phyloP scores from a whole-genome alignment of 2,797 vertebrate genomes.

The Diplodus sargus region DNA sequence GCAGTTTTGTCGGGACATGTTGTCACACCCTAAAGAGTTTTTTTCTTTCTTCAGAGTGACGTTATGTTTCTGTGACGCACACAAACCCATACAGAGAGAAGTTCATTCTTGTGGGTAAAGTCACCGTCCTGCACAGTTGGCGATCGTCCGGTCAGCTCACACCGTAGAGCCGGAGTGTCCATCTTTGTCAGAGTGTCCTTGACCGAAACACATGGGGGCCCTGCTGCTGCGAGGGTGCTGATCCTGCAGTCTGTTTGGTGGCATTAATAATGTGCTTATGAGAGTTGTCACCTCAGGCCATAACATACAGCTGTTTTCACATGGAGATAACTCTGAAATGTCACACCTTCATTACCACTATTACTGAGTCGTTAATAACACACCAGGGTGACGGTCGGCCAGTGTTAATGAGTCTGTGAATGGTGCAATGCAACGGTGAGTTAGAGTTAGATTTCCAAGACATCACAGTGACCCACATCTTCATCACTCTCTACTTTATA shows the following conservation, averaged over 20 bases:
- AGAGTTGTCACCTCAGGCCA: background rate
- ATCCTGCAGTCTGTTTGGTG: conserved; percentile 8
- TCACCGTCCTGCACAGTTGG: background rate
- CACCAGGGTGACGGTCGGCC: too few relatives aligned
- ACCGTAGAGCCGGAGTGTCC: background rate
- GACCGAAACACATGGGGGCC: background rate
- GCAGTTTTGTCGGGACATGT: too few relatives aligned
- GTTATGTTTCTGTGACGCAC: background rate
- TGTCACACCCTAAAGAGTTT: background rate
- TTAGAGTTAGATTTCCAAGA: too few relatives aligned
- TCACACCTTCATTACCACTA: background rate
- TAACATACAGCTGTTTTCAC: background rate
- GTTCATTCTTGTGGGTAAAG: background rate
- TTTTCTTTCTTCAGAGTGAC: background rate
- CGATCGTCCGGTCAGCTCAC: conserved; percentile 15
- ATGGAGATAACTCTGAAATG: background rate
- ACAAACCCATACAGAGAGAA: background rate
- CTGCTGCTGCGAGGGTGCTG: background rate
- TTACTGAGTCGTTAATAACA: too few relatives aligned
- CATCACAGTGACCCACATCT: too few relatives aligned
- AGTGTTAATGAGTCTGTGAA: too few relatives aligned
- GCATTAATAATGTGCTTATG: conserved; percentile 6
- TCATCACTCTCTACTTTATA: too few relatives aligned
- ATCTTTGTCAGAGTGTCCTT: conserved; percentile 43
- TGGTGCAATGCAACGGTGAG: too few relatives aligned